Percentiles rank a stretch among this genome's conserved stretches.
phyloP scores from a whole-genome alignment of 92 coral and sea anemone species.

The Bergia sp. region DNA sequence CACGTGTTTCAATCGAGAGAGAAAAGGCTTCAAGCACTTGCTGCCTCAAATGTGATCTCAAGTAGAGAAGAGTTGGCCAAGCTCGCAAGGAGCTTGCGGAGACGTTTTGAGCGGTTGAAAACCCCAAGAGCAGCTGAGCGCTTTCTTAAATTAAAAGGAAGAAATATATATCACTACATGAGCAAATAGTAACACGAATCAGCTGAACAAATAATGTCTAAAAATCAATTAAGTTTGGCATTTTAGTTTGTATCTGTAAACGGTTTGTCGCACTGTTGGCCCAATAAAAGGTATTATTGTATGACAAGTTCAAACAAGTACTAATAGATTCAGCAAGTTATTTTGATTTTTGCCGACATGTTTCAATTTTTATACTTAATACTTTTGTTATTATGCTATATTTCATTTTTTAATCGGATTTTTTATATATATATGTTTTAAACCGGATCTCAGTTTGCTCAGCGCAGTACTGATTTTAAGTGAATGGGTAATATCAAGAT shows the following conservation, averaged over 20 bases:
- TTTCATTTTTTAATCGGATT: background rate
- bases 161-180: background rate
- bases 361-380: background rate
- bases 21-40: too few species aligned
- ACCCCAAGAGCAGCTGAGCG: background rate
- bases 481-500: background rate
- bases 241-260: background rate
- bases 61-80: background rate
- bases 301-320: background rate
- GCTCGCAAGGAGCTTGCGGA: background rate
- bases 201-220: slow-evolving; percentile 5
- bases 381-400: background rate
- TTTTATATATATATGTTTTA: background rate
- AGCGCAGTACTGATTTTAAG: background rate
- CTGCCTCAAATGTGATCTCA: too few species aligned
- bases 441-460: background rate
- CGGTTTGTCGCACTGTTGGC: background rate
- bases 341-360: too few species aligned
- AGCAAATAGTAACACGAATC: background rate
- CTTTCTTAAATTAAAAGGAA: background rate
- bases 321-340: background rate
- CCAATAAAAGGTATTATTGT: background rate
- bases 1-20: too few species aligned
- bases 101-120: background rate
- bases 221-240: slow-evolving; percentile 1